Evolutionary conservation across 2,797 vertebrate species (phyloP).

Genomic region (Saxicola maurus): DNA sequence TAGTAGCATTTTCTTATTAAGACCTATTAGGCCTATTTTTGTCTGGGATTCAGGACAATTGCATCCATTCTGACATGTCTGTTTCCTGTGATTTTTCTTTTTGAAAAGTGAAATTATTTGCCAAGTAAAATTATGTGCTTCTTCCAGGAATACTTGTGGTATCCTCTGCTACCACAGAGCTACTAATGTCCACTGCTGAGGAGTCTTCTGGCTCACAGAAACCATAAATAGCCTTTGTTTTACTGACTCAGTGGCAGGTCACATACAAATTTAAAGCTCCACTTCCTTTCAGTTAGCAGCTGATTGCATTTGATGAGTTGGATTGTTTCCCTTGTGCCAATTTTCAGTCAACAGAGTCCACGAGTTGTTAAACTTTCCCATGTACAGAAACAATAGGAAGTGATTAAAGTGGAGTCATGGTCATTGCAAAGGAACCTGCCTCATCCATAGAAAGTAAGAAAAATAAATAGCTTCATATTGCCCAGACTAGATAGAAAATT

Average conservation of each 20-base stretch:
- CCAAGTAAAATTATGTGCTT: not conserved
- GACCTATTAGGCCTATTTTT: not conserved
- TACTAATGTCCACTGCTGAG: not conserved
- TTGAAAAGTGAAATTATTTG: not conserved
- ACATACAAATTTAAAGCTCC: conserved; percentile 66
- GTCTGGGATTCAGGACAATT: not conserved
- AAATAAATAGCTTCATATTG: conserved; percentile 3
- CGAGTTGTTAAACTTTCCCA: conserved; percentile 65
- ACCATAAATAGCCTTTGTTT: conserved; percentile 42
- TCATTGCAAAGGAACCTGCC: conserved; percentile 58
- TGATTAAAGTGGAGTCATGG: conserved; percentile 63
- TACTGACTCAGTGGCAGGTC: conserved; percentile 56
- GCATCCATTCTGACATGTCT: not conserved
- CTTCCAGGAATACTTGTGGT: not conserved
- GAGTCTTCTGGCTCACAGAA: conserved; percentile 41
- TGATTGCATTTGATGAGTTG: conserved; percentile 71
- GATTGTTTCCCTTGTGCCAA: conserved; percentile 63
- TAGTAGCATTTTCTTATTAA: not conserved
- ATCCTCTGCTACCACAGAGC: not conserved
- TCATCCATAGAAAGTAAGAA: conserved; percentile 59
- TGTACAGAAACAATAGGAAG: conserved; percentile 65
- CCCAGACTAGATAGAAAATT: not conserved
- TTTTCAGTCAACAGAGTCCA: conserved; percentile 66
- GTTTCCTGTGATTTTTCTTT: not conserved
- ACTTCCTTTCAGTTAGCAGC: conserved; percentile 67